A percentile compares a stretch with the other conserved stretches of the same genome.
Conservation (phyloP, 1,140 invertebrate species). For the Himalopsyche phryganea region DNA sequence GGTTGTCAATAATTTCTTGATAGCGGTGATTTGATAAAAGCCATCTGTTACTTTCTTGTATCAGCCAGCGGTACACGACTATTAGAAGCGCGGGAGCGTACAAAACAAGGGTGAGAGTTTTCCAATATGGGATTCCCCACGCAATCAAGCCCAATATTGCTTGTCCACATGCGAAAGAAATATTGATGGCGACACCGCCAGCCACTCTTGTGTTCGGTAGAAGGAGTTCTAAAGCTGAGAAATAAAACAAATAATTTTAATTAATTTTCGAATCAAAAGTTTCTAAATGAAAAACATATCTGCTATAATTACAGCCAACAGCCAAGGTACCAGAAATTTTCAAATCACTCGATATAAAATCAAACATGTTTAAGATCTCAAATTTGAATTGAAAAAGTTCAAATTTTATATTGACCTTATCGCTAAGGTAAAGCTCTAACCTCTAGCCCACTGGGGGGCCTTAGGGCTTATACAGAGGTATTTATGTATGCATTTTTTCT, state of each 20-base stretch:
- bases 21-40: conserved; percentile 61
- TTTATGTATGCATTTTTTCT: no score
- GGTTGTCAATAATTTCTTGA: conserved; percentile 58
- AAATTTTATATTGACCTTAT: no score
- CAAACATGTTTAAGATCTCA: no score
- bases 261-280: not conserved
- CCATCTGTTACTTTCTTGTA: conserved; percentile 61
- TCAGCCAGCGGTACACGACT: conserved; percentile 40
- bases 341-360: no score
- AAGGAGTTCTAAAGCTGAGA: conserved; percentile 4
- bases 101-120: conserved; percentile 52
- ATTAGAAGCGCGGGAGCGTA: conserved; percentile 55
- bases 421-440: no score
- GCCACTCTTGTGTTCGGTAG: not conserved
- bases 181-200: conserved; percentile 34
- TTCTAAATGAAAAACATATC: no score
- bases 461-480: no score
- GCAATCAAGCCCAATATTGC: conserved; percentile 54
- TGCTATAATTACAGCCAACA: no score
- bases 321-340: no score
- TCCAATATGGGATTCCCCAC: conserved; percentile 60
- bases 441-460: no score
- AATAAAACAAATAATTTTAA: not conserved
- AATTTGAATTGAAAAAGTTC: no score
- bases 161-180: conserved; percentile 58